Base-by-base conservation (phyloP, 2,797 vertebrate species). In the Myotis pilosus region DNA sequence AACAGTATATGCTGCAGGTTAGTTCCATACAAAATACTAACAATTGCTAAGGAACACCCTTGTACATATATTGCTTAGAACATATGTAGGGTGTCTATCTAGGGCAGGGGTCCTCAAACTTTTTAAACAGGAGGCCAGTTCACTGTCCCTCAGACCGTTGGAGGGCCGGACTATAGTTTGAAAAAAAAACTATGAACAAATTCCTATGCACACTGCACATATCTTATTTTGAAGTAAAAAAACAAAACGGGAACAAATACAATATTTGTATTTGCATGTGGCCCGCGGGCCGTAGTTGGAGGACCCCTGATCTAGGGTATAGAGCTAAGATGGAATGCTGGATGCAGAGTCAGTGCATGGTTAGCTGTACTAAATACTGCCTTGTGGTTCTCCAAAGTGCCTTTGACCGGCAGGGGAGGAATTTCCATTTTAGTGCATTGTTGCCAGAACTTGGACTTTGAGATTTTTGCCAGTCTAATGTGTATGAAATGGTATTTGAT, bases 371-470 rank as follows among this genome's bases (percentile, higher is more conserved):
- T 47, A 47, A 80, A 44, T 33, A 53, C 28, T 44, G 44, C 44
- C 64, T 3, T 1, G 23, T 64, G 44, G 30, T 22, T 80, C 55
- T 66, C 64, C 36, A 6, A 10, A 30, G 66, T 25, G 13, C 36
- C 30, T 38, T 90, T 47, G 55, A 41, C 57, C 64, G 60, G 30
- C 11, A 22, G 33, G 68, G 44, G 20, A 60, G 16, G 47, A 47
- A 51, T 80, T 79, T 88, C 74, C 79, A 16, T 74, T 80, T 81
- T 28, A 53, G 19, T 25, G 23, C 62, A 75, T 12, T 53, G 41
- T 91, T 87, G 71, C n/a, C 78, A 55, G 66, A 93, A 84, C n/a
- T 68, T 79, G 88, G 71, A 57, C 38, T 53, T 88, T 57, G 74
- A 86, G 33, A 33, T 55, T 36, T 80, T 94, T 82, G 66, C 57